Base-by-base conservation (phyloP, 2,797 vertebrate genomes). In the Danio kyathit region DNA sequence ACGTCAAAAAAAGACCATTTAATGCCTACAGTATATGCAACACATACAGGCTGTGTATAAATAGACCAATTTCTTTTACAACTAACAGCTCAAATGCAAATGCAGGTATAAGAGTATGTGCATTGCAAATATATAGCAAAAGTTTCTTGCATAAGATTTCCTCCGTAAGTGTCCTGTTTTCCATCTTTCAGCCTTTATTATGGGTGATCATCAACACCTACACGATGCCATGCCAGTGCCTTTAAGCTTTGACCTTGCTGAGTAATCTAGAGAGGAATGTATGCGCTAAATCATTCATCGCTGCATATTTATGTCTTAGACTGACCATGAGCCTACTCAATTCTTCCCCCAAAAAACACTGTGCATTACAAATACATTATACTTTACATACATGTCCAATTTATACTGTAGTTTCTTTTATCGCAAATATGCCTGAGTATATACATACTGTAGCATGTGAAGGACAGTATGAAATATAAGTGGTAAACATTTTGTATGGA, bases 401-500 rank as follows among this genome's bases (percentile, higher is more conserved):
- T 56, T 46, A 49, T 60, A 40, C 19, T 16, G 7, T 56, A 44
- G 49, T 6, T 60, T 60, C 9, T 48, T 38, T 43, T 66, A 56
- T 54, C 43, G 17, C 51, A 64, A 67, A 43, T 16, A 60, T 60
- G 19, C 67, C 14, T 29, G 46, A 10, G 44, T 67, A 46, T 19
- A 59, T 43, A 71, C n/a, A 71, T 29, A n/a, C n/a, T 51, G 14
- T 59, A 56, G 66, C 56, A 72, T 72, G 74, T 76, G 80, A 88
- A 88, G 88, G 88, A 83, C 89, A 84, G 85, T 90, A 91, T 89
- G 89, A 94, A 94, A 93, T 91, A 90, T 91, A 90, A 91, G 86
- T 76, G 80, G 87, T 89, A 93, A 93, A 93, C 92, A 92, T 94
- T 80, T 94, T 93, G 92, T 91, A 90, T 89, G 91, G 90, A 93